phyloP scores from a whole-genome alignment of 2,888 invertebrate species.

The Choristoneura rosaceana region DNA sequence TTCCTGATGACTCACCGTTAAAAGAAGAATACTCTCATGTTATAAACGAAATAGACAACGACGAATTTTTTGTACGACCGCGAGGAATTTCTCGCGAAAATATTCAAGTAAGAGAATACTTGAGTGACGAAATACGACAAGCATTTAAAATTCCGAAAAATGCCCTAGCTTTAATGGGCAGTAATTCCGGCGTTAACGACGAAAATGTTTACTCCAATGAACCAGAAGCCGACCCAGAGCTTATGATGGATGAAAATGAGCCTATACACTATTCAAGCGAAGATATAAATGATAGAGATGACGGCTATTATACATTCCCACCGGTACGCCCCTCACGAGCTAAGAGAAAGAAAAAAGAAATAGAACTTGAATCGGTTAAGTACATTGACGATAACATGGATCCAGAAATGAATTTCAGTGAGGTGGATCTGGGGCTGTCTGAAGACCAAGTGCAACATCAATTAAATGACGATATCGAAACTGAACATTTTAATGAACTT shows the following conservation, averaged over 20 bases:
- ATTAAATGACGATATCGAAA: constrained; percentile 59
- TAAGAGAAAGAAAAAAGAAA: constrained; percentile 80
- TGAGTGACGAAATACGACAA: constrained; percentile 92
- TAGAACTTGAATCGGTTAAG: constrained; percentile 63
- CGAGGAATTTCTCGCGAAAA: constrained; percentile 93
- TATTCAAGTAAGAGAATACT: constrained; percentile 91
- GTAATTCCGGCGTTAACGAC: constrained; percentile 62
- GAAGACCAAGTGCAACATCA: constrained; percentile 82
- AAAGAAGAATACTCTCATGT: constrained; percentile 84
- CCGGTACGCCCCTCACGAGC: constrained; percentile 85
- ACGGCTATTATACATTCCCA: constrained; percentile 83
- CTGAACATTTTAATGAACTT: constrained; percentile 60
- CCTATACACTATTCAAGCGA: constrained; percentile 71
- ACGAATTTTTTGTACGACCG: constrained; percentile 94
- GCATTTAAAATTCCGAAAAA: constrained; percentile 90
- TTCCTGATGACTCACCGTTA: constrained; percentile 67
- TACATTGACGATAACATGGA: constrained; percentile 78
- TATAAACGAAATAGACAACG: constrained; percentile 94
- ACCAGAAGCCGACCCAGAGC: constrained; percentile 72
- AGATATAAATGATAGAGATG: constrained; percentile 79
- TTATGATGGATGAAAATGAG: constrained; percentile 70
- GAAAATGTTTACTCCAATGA: constrained; percentile 72
- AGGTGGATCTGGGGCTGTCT: constrained; percentile 74
- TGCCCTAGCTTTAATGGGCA: constrained; percentile 87
- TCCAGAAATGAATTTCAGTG: constrained; percentile 76